Percentiles rank a stretch among this genome's conserved stretches.
These are phyloP conservation scores for Selenia dentaria DNA, from an alignment of 2,888 invertebrate genomes.

Conservation along the genomic window DNA sequence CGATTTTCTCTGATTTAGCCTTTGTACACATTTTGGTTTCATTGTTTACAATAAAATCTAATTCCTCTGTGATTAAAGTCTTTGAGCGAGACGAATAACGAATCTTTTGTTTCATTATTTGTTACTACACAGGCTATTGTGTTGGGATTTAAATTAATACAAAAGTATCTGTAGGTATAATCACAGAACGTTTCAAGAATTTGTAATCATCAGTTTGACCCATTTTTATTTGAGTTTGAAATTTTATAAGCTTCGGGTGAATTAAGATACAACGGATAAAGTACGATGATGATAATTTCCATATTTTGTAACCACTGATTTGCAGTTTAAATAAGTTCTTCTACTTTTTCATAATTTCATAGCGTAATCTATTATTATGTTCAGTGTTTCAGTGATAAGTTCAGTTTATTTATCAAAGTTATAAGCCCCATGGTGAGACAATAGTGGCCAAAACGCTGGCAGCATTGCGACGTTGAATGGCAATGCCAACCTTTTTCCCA, in stretches of 20 bases:
- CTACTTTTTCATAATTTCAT: too few relatives aligned
- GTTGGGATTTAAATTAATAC: conserved; percentile 26
- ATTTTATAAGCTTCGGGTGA: conserved; percentile 2
- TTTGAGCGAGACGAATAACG: conserved; percentile 27
- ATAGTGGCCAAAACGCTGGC: too few relatives aligned
- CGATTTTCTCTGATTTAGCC: conserved; percentile 35
- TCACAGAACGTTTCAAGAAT: conserved; percentile 17
- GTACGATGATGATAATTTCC: conserved; percentile 4
- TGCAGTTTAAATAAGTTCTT: too few relatives aligned
- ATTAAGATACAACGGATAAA: conserved; percentile 8
- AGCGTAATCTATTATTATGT: too few relatives aligned
- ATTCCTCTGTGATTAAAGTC: conserved; percentile 38
- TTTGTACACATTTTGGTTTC: conserved; percentile 43
- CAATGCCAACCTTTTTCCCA: too few relatives aligned
- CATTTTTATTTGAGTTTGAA: conserved; percentile 4
- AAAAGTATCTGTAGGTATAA: conserved; percentile 23
- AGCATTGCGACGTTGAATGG: too few relatives aligned
- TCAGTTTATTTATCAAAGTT: too few relatives aligned
- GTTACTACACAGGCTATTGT: conserved; percentile 29
- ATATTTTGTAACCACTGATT: neutral
- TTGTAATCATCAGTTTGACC: conserved; percentile 18
- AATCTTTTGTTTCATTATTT: conserved; percentile 32
- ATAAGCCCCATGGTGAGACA: too few relatives aligned
- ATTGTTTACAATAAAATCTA: conserved; percentile 44
- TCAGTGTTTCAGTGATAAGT: too few relatives aligned